Percentiles rank a stretch among this genome's conserved stretches.
These are phyloP conservation scores for Ecliptopera silaceata DNA, from an alignment of 2,888 invertebrate genomes.

Conservation along the genomic window DNA sequence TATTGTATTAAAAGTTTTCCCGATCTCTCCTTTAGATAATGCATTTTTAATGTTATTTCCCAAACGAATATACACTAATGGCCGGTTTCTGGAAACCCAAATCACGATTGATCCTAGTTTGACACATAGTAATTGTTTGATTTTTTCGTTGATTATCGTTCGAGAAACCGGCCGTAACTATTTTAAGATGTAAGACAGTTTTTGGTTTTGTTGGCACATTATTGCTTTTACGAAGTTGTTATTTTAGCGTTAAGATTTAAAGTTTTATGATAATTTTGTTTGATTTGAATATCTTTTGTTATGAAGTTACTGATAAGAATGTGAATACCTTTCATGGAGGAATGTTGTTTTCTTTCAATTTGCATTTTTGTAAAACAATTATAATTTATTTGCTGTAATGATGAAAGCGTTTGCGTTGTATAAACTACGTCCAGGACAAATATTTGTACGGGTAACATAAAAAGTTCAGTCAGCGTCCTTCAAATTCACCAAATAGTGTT, in stretches of 20 bases:
- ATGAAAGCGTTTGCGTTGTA: background rate
- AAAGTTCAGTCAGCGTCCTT: too few species aligned
- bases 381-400: constrained; percentile 1
- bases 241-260: constrained; percentile 62
- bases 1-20: constrained; percentile 11
- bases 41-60: constrained; percentile 21
- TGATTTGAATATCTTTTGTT: constrained; percentile 18
- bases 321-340: constrained; percentile 7
- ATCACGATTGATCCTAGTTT: constrained; percentile 8
- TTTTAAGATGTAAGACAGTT: too few species aligned
- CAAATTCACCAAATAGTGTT: too few species aligned
- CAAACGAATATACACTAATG: constrained; percentile 1
- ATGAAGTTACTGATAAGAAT: constrained; percentile 4
- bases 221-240: constrained; percentile 57
- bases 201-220: constrained; percentile 31
- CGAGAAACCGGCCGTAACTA: too few species aligned
- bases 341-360: constrained; percentile 1
- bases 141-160: too few species aligned
- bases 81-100: constrained; percentile 5
- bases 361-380: constrained; percentile 5
- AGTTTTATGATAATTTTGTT: constrained; percentile 46
- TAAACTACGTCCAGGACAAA: background rate
- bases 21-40: constrained; percentile 9
- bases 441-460: too few species aligned
- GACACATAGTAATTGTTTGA: too few species aligned